phyloP scores from a whole-genome alignment of 2,797 vertebrate genomes.

The Argya squamiceps region DNA sequence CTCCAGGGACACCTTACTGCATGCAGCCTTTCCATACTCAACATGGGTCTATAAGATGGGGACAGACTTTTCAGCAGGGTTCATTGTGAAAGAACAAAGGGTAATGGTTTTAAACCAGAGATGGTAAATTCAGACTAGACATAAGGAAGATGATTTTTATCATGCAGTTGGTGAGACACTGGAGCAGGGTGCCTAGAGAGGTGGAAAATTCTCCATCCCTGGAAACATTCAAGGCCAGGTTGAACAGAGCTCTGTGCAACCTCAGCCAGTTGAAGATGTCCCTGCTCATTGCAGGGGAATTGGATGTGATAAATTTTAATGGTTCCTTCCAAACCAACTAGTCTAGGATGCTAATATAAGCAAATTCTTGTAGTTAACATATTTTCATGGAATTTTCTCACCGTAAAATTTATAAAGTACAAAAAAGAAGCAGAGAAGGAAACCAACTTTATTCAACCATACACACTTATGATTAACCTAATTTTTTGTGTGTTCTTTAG shows the following conservation, averaged over 20 bases:
- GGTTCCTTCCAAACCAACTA: neutral
- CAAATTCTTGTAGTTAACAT: neutral
- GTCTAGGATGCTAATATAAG: neutral
- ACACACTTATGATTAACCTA: neutral
- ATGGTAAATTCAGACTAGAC: neutral
- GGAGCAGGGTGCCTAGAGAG: neutral
- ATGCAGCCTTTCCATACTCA: neutral
- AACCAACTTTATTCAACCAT: neutral
- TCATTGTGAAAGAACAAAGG: neutral
- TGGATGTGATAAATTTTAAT: neutral
- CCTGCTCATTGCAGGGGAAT: accelerated
- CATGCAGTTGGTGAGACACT: accelerated
- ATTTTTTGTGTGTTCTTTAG: neutral
- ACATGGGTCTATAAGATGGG: accelerated
- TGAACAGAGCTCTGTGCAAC: accelerated
- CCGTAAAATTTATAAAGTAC: neutral
- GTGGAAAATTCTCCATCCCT: neutral
- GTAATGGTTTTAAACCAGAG: neutral
- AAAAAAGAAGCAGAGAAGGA: neutral
- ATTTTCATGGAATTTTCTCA: neutral
- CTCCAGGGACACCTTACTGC: accelerated
- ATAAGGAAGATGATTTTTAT: neutral
- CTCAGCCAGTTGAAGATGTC: neutral
- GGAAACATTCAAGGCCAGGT: neutral
- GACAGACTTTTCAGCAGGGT: neutral